Percentiles rank a stretch among this genome's conserved stretches.
Conservation (phyloP, 2,797 vertebrate species). For the Pangasius sanitwongsei region DNA sequence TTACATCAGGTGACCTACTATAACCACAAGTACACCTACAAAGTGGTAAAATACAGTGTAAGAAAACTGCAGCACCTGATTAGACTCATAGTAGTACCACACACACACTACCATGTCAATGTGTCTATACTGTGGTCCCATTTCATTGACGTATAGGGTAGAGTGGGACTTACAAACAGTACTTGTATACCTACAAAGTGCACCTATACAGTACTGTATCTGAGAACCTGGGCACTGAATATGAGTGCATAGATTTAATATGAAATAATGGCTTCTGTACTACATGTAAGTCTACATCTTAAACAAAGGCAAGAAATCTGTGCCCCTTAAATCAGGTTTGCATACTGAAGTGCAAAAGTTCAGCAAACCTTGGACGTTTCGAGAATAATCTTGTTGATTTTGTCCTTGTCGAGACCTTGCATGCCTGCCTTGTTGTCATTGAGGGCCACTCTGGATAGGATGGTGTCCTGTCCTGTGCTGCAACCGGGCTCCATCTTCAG, state of each 20-base stretch:
- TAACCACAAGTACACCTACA: background rate
- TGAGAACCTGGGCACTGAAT: background rate
- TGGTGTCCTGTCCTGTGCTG: slow-evolving; percentile 63
- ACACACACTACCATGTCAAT: background rate
- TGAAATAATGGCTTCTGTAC: background rate
- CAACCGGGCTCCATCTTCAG: slow-evolving; percentile 25
- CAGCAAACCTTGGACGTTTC: slow-evolving; percentile 87
- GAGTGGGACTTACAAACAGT: background rate
- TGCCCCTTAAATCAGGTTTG: background rate
- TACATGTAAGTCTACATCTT: background rate
- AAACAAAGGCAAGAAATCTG: background rate
- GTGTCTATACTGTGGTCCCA: background rate
- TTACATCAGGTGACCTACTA: background rate
- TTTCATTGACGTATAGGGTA: background rate
- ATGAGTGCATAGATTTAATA: background rate
- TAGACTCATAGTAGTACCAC: background rate
- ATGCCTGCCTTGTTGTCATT: slow-evolving; percentile 99
- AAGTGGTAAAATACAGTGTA: background rate
- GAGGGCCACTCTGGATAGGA: slow-evolving; percentile 90
- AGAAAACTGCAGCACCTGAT: background rate
- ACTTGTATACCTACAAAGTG: background rate
- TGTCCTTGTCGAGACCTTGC: slow-evolving; percentile 95
- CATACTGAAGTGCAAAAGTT: background rate
- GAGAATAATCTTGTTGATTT: slow-evolving; percentile 97
- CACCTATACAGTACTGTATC: background rate